These are phyloP conservation scores for Chymomyza fuscimana DNA, from an alignment of 2,888 invertebrate genomes.

Conservation along the genomic window DNA sequence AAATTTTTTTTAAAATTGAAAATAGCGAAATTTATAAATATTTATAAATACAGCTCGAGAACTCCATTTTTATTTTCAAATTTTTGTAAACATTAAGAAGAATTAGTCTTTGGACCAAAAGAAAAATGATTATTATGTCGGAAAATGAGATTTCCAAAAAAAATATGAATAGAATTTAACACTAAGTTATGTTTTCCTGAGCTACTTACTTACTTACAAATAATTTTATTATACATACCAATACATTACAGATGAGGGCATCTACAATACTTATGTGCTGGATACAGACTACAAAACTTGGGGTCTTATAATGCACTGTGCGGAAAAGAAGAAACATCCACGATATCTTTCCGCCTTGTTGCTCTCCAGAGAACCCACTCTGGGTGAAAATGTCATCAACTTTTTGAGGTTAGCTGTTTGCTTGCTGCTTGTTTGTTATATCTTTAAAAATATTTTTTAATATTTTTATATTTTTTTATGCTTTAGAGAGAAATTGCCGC, in stretches of 20 bases:
- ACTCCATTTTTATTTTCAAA: too few species aligned
- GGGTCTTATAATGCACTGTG: constrained; percentile 91
- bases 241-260: constrained; percentile 86
- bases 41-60: too few species aligned
- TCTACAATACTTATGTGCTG: constrained; percentile 92
- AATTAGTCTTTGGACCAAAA: too few species aligned
- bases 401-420: constrained; percentile 72
- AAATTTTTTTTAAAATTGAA: too few species aligned
- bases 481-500: constrained; percentile 78
- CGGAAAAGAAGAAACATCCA: constrained; percentile 88
- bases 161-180: too few species aligned
- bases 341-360: constrained; percentile 91
- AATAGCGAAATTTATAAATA: too few species aligned
- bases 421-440: neutral
- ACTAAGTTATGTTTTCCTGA: too few species aligned
- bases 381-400: constrained; percentile 82
- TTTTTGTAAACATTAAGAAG: too few species aligned
- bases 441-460: neutral
- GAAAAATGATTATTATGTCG: too few species aligned
- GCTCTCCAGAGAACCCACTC: constrained; percentile 83
- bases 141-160: too few species aligned
- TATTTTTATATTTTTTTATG: constrained; percentile 18
- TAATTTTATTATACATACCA: too few species aligned
- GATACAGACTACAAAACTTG: constrained; percentile 92
- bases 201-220: too few species aligned